These are phyloP conservation scores for Byasa hedistus DNA, from an alignment of 2,888 invertebrate species.

Conservation along the genomic window DNA sequence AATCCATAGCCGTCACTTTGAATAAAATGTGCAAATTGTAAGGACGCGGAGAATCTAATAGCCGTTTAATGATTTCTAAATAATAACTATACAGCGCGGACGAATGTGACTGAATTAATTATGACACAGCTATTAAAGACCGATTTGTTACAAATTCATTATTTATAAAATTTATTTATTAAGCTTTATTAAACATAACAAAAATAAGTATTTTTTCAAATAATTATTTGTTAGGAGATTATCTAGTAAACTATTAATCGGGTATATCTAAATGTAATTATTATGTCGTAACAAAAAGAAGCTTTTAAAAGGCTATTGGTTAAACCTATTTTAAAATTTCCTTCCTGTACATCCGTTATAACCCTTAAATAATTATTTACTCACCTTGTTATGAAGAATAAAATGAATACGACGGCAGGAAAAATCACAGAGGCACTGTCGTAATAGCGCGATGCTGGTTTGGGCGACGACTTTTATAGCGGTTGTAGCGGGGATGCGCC, in stretches of 20 bases:
- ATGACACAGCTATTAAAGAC: neutral
- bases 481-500: constrained; percentile 72
- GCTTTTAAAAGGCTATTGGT: too few relatives aligned
- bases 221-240: too few relatives aligned
- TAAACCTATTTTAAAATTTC: constrained; percentile 16
- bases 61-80: constrained; percentile 4
- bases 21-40: constrained; percentile 35
- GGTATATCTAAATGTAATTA: too few relatives aligned
- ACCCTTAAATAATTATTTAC: constrained; percentile 55
- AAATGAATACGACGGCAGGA: constrained; percentile 70
- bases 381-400: constrained; percentile 66
- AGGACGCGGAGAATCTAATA: constrained; percentile 30
- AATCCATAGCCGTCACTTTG: constrained; percentile 47
- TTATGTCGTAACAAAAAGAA: too few relatives aligned
- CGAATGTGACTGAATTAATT: neutral
- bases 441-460: constrained; percentile 78
- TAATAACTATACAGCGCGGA: neutral
- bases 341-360: constrained; percentile 53
- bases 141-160: neutral
- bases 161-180: too few relatives aligned
- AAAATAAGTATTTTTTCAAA: neutral
- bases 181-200: neutral
- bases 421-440: constrained; percentile 77
- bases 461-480: constrained; percentile 72
- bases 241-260: too few relatives aligned